Evolutionary conservation across 2,888 invertebrate species (phyloP).

Genomic region (Himalopsyche anomala): DNA sequence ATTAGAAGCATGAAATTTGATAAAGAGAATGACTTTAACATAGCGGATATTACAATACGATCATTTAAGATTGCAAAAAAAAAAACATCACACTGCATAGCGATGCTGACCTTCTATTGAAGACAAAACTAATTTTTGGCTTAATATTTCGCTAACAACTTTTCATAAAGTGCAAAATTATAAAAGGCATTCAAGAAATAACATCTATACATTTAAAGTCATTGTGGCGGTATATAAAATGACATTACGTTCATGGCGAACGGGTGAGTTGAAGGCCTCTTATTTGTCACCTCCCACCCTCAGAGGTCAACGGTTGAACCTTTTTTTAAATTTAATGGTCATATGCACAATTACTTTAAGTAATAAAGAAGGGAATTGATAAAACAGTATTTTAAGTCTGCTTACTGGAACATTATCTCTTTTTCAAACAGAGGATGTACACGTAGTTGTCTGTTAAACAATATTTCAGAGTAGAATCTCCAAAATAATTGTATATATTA

Average conservation of each 20-base stretch:
- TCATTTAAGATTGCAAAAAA: no score
- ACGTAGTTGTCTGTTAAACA: not conserved
- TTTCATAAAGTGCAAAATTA: not conserved
- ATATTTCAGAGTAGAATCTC: no score
- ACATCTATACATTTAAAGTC: not conserved
- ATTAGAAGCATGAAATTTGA: no score
- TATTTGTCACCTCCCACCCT: constrained; percentile 11
- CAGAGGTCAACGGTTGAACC: not conserved
- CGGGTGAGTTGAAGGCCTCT: not conserved
- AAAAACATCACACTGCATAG: not conserved
- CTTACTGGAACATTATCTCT: not conserved
- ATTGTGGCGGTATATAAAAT: not conserved
- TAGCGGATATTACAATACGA: no score
- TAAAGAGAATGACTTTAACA: no score
- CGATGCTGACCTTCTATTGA: constrained; percentile 1
- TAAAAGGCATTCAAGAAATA: not conserved
- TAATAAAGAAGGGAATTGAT: constrained; percentile 7
- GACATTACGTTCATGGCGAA: constrained; percentile 8
- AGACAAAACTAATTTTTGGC: not conserved
- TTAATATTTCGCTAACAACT: not conserved
- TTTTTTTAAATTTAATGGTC: not conserved
- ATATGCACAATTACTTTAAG: not conserved
- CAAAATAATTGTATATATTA: no score
- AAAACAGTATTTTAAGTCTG: not conserved
- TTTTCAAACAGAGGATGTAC: not conserved